A percentile compares a stretch with the other conserved stretches of the same genome.
phyloP scores from a whole-genome alignment of 2,113 vertebrate species.

The Verasper variegatus region DNA sequence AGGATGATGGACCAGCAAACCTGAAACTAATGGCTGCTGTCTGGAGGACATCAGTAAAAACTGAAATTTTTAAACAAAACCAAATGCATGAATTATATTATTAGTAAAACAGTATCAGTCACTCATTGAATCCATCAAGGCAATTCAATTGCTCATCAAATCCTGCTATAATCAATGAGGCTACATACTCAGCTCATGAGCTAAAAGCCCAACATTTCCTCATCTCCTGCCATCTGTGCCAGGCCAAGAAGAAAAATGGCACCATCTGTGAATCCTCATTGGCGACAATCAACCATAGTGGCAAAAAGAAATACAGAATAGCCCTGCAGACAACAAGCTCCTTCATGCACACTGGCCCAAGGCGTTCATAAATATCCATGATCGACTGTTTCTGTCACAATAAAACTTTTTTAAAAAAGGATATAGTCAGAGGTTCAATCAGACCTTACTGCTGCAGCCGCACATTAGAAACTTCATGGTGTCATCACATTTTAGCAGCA shows the following conservation, averaged over 20 bases:
- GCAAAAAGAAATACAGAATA: conserved; percentile 16
- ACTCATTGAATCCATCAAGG: conserved; percentile 11
- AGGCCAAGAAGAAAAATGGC: conserved; percentile 52
- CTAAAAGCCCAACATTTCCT: conserved; percentile 28
- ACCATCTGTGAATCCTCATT: conserved; percentile 65
- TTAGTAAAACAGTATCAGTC: no score
- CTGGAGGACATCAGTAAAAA: no score
- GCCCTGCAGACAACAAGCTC: conserved; percentile 7
- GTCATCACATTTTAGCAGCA: neutral
- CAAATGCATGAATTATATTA: no score
- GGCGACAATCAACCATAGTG: conserved; percentile 23
- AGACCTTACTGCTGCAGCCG: neutral
- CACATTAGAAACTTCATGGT: conserved; percentile 2
- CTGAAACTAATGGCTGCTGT: no score
- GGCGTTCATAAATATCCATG: neutral
- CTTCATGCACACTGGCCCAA: neutral
- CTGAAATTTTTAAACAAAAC: no score
- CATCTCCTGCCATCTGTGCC: conserved; percentile 66
- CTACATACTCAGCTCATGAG: conserved; percentile 20
- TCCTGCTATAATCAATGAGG: neutral
- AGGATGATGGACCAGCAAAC: no score
- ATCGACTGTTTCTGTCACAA: neutral
- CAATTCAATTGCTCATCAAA: neutral
- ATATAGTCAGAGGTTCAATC: no score
- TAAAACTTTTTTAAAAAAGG: no score